Base-by-base conservation (phyloP, 1,140 invertebrate species). In the Papilio aristodemus region DNA sequence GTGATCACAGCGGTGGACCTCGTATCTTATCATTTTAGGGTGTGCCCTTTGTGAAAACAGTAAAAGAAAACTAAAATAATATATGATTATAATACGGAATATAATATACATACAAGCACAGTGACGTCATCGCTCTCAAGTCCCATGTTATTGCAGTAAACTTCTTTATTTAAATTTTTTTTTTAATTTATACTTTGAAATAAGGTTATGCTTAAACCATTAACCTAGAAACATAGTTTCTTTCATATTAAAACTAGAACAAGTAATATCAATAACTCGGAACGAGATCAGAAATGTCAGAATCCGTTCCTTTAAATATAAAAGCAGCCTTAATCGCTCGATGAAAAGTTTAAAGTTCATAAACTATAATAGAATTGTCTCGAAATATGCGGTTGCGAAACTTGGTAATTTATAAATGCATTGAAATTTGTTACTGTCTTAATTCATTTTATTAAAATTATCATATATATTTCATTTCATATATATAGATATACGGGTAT, bases 31-130 rank as follows among this genome's bases (percentile, higher is more conserved):
- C 59, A 22, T 39, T 19, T 22, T 62, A 4, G 38, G 59, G 59
- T 38, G 17, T 39, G 59, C 36, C 59, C 59, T 37, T 38, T 62
- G n/a, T 62, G 10, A 36, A 37, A 38, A 36, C 59, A 36, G 8
- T 2, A 32, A 32, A 32, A 32, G 27, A 6, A 32, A 2, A 32
- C 6, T 54, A 11, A 54, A 19, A 54, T 0, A 54, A 10, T 13
- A 10, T 4, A 54, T 10, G 7, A 1, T 19, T 43, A 43, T 10
- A 46, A 46, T 10, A 46, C 14, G 9, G 11, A 54, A 54, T 22
- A 46, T 22, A 3, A 11, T 11, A 0, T 10, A 8, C 11, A 17
- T 22, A 4, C 19, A 6, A 6, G 27, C 27, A 32, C 27, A 32
- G 27, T 50, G 19, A 22, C 46, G 41, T 43, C 41, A 43, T 1